phyloP scores from a whole-genome alignment of 2,797 vertebrate species.

The Parambassis ranga region DNA sequence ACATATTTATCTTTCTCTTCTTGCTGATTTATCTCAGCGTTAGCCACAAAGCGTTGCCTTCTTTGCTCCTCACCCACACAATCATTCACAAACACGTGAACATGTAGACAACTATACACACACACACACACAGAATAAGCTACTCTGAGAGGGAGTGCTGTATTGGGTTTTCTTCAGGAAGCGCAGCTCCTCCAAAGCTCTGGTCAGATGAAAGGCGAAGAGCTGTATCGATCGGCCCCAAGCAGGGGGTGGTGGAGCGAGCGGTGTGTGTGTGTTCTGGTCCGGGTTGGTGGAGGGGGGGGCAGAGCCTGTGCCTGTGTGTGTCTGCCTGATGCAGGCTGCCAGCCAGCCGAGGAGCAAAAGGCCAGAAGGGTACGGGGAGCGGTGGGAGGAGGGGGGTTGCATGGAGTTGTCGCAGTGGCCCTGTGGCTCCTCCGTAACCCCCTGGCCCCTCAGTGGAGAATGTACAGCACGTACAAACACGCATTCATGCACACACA shows the following conservation, averaged over 20 bases:
- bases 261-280: constrained; percentile 9
- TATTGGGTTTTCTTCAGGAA: constrained; percentile 85
- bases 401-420: constrained; percentile 69
- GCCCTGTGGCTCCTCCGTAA: constrained; percentile 70
- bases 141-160: constrained; percentile 67
- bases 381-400: constrained; percentile 45
- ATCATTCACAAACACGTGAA: constrained; percentile 35
- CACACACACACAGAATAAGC: constrained; percentile 50
- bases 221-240: constrained; percentile 79
- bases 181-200: constrained; percentile 78
- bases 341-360: constrained; percentile 78
- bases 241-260: constrained; percentile 43
- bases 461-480: constrained; percentile 46
- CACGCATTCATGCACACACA: constrained; percentile 31
- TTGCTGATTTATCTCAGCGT: constrained; percentile 28
- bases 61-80: constrained; percentile 7
- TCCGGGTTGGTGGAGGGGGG: constrained; percentile 26
- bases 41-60: constrained; percentile 7
- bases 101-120: constrained; percentile 36
- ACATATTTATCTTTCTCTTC: background rate
- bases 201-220: constrained; percentile 86
- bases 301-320: constrained; percentile 59
- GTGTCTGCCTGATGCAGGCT: constrained; percentile 73
- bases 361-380: constrained; percentile 62
- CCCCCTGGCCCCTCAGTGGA: constrained; percentile 56